Evolutionary conservation across 1,140 invertebrate genomes (phyloP).

Genomic region (Potamilus streckersoni): DNA sequence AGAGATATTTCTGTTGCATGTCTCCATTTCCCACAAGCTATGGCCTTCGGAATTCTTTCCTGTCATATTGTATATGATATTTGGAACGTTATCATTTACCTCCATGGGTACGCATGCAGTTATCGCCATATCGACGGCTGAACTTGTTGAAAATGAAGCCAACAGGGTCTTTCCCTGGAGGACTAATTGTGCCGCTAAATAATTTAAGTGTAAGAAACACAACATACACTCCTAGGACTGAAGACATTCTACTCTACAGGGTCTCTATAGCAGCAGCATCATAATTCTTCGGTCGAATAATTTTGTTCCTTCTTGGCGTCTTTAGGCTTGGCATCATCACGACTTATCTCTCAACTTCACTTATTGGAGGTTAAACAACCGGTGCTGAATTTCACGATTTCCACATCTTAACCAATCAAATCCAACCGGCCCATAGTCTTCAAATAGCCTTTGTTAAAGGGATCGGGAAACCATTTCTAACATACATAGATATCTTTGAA

Average conservation of each 20-base stretch:
- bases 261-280: slow-evolving; percentile 2
- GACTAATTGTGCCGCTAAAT: too few relatives aligned
- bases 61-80: slow-evolving; percentile 68
- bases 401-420: slow-evolving; percentile 91
- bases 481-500: slow-evolving; percentile 34
- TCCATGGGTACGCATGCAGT: slow-evolving; percentile 56
- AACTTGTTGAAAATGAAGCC: slow-evolving; percentile 33
- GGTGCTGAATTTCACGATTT: slow-evolving; percentile 88
- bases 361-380: slow-evolving; percentile 91
- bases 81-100: slow-evolving; percentile 68
- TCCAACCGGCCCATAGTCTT: slow-evolving; percentile 76
- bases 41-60: slow-evolving; percentile 58
- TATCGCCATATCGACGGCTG: slow-evolving; percentile 45
- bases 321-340: slow-evolving; percentile 85
- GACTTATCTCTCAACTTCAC: slow-evolving; percentile 84
- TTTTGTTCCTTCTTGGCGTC: slow-evolving; percentile 77
- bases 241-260: slow-evolving; percentile 42
- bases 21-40: slow-evolving; percentile 25
- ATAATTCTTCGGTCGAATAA: slow-evolving; percentile 13
- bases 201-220: neutral
- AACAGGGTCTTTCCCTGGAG: neutral
- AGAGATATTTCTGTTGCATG: slow-evolving; percentile 18
- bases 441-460: slow-evolving; percentile 14
- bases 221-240: slow-evolving; percentile 1
- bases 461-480: slow-evolving; percentile 30